Conservation (phyloP, 2,888 invertebrate genomes). For the Heliconius cydno region DNA sequence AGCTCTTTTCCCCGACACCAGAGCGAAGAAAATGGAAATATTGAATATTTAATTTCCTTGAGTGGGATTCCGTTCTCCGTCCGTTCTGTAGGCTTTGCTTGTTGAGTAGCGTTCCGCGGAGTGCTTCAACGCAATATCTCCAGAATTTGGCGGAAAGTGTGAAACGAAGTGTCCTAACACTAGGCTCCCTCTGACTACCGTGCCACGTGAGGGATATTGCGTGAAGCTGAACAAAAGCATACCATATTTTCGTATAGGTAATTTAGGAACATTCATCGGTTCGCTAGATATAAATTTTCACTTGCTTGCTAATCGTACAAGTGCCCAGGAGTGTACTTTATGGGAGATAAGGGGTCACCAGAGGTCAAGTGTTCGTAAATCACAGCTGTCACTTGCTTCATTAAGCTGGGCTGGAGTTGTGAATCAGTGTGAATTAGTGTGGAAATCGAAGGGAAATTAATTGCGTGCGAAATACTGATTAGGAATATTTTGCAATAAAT, state of each 20-base stretch:
- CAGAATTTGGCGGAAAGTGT: too few species aligned
- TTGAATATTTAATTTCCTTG: too few species aligned
- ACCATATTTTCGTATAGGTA: not conserved
- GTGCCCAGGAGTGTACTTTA: conserved; percentile 42
- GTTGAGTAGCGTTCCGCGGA: too few species aligned
- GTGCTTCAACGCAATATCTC: too few species aligned
- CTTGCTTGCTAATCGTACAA: conserved; percentile 36
- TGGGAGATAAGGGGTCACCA: conserved; percentile 41
- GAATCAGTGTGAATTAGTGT: conserved; percentile 35
- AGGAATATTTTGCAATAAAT: conserved; percentile 5
- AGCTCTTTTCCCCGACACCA: too few species aligned
- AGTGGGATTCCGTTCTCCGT: too few species aligned
- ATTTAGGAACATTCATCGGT: not conserved
- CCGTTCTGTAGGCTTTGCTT: too few species aligned
- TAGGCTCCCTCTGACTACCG: too few species aligned
- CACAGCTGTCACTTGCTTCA: conserved; percentile 43
- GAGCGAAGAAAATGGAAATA: too few species aligned
- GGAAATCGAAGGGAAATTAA: conserved; percentile 30
- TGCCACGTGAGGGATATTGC: too few species aligned
- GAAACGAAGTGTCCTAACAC: too few species aligned
- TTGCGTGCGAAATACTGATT: conserved; percentile 35
- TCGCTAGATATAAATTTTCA: conserved; percentile 24
- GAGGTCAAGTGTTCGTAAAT: conserved; percentile 39
- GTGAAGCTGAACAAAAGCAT: too few species aligned
- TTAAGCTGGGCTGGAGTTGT: conserved; percentile 37